These are phyloP conservation scores for Deroptyus accipitrinus DNA, from an alignment of 2,113 vertebrate species.

Conservation along the genomic window DNA sequence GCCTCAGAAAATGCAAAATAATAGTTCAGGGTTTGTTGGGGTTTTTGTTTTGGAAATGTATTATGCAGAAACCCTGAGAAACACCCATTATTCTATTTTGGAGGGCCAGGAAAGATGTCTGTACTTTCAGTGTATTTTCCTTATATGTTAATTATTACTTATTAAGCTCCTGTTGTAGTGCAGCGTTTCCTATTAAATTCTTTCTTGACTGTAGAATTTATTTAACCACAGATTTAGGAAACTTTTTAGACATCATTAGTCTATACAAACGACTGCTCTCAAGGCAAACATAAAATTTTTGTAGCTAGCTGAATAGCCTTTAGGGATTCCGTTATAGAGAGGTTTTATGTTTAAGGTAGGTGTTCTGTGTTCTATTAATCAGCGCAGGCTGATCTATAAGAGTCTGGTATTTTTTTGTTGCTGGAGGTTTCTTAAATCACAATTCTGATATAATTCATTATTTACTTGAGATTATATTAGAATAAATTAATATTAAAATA, in stretches of 20 bases:
- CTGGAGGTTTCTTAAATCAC: background rate
- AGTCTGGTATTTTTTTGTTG: background rate
- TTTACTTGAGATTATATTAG: background rate
- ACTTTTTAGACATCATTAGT: background rate
- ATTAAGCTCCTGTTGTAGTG: background rate
- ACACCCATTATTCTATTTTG: background rate
- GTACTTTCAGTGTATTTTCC: background rate
- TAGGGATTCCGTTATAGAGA: background rate
- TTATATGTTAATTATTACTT: background rate
- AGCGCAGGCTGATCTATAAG: background rate
- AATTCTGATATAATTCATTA: background rate
- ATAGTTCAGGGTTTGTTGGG: background rate
- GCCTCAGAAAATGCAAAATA: background rate
- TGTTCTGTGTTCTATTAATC: background rate
- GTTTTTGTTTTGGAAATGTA: background rate
- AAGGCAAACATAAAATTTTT: conserved; percentile 1
- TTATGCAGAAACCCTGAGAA: background rate
- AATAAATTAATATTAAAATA: conserved; percentile 63
- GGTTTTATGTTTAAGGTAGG: background rate
- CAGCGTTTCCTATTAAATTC: background rate
- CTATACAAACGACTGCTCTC: background rate
- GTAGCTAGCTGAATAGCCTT: background rate
- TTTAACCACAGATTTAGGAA: background rate
- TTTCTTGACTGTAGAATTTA: background rate
- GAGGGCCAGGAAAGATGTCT: background rate